These are phyloP conservation scores for Cepaea hortensis DNA, from an alignment of 2,888 invertebrate genomes.

Conservation along the genomic window DNA sequence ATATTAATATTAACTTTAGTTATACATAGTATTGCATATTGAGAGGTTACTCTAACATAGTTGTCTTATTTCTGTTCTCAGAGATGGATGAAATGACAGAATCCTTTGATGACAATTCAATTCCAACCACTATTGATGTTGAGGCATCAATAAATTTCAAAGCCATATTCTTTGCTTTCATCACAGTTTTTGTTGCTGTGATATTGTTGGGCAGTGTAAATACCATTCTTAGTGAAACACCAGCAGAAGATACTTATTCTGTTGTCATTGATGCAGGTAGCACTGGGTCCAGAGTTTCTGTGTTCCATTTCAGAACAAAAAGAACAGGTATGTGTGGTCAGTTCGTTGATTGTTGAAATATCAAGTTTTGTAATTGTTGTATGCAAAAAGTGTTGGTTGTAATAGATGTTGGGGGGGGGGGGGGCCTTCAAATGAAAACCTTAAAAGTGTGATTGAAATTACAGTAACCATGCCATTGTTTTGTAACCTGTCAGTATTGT, in stretches of 20 bases:
- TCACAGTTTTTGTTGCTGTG: not conserved
- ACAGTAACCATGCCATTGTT: no score
- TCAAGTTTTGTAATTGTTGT: no score
- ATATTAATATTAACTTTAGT: no score
- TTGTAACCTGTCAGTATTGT: no score
- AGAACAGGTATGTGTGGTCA: conserved; percentile 25
- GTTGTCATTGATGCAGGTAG: conserved; percentile 96
- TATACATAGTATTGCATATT: no score
- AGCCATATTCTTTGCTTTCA: not conserved
- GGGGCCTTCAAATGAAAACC: no score
- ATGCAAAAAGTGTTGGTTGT: no score
- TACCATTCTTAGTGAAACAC: not conserved
- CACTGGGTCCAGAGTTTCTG: conserved; percentile 86
- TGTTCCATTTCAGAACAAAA: conserved; percentile 71
- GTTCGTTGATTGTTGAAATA: not conserved
- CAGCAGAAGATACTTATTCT: conserved; percentile 81
- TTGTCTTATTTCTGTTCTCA: not conserved
- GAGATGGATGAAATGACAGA: conserved; percentile 17
- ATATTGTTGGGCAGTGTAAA: not conserved
- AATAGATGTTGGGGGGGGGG: no score
- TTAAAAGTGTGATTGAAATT: no score
- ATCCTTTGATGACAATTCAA: not conserved
- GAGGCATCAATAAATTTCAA: conserved; percentile 10
- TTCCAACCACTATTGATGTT: not conserved
- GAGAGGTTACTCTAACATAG: not conserved